These are phyloP conservation scores for Oncorhynchus clarkii DNA, from an alignment of 2,113 vertebrate genomes.

Conservation along the genomic window DNA sequence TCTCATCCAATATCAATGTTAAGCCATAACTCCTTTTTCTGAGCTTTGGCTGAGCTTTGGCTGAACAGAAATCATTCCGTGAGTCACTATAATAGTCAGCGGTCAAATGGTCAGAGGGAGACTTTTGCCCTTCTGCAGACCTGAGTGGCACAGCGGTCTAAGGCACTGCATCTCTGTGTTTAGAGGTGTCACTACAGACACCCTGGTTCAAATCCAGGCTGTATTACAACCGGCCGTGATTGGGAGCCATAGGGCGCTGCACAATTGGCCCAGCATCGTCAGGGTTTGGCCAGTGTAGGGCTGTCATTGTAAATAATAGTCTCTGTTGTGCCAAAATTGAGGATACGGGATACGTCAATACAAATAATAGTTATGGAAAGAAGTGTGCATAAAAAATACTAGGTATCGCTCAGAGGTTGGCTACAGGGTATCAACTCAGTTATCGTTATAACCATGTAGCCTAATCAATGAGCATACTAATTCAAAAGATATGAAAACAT, in stretches of 20 bases:
- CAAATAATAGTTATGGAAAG: neutral
- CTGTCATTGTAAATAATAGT: constrained; percentile 8
- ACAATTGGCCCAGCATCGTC: no score
- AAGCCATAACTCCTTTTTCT: neutral
- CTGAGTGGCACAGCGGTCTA: neutral
- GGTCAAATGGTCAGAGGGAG: constrained; percentile 39
- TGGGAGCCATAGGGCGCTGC: no score
- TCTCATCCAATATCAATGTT: neutral
- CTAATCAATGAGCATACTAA: no score
- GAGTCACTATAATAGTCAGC: constrained; percentile 39
- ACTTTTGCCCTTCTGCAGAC: constrained; percentile 33
- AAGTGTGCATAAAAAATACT: neutral
- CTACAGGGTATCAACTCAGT: no score
- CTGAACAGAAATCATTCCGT: neutral
- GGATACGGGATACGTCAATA: neutral
- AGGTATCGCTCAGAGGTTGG: neutral
- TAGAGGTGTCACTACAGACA: no score
- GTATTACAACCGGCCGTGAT: no score
- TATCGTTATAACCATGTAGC: no score
- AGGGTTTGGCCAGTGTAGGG: no score
- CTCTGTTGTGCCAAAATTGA: constrained; percentile 58
- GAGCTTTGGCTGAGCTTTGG: no score
- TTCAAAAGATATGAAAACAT: no score
- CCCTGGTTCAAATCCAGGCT: no score
- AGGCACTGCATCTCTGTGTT: no score